Conservation (phyloP, 2,113 vertebrate genomes). For the Cynopterus brachyotis region DNA sequence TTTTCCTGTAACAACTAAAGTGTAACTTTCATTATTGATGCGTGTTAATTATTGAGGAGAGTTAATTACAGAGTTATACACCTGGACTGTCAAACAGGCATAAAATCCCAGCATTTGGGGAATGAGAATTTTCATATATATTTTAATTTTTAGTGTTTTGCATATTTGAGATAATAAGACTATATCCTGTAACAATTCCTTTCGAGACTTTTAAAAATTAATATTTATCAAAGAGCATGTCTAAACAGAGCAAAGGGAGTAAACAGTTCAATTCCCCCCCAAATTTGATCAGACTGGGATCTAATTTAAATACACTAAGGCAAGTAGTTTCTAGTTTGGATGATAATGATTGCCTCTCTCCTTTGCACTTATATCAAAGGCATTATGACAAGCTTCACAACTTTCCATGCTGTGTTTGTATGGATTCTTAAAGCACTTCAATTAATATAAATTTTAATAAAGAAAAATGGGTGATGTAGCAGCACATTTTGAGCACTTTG, state of each 20-base stretch:
- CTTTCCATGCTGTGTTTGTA: neutral
- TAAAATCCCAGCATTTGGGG: neutral
- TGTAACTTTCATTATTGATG: constrained; percentile 43
- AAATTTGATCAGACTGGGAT: neutral
- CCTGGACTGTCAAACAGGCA: neutral
- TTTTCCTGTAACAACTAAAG: constrained; percentile 41
- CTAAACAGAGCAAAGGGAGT: neutral
- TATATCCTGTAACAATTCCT: neutral
- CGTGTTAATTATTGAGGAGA: constrained; percentile 28
- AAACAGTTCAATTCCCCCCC: neutral
- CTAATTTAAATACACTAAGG: neutral
- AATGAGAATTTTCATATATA: neutral
- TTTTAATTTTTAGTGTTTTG: neutral
- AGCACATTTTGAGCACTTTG: neutral
- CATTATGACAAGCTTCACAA: neutral
- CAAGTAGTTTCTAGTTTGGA: neutral
- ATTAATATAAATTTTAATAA: neutral
- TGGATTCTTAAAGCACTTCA: neutral
- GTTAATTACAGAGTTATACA: constrained; percentile 59
- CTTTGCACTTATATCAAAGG: neutral
- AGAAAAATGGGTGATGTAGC: neutral
- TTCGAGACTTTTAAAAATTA: neutral
- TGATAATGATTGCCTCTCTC: neutral
- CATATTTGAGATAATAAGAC: neutral
- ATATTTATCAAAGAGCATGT: neutral